Percentiles rank a stretch among this genome's conserved stretches.
Evolutionary conservation across 2,888 invertebrate species (phyloP).

Genomic region (Drosophila koepferae): DNA sequence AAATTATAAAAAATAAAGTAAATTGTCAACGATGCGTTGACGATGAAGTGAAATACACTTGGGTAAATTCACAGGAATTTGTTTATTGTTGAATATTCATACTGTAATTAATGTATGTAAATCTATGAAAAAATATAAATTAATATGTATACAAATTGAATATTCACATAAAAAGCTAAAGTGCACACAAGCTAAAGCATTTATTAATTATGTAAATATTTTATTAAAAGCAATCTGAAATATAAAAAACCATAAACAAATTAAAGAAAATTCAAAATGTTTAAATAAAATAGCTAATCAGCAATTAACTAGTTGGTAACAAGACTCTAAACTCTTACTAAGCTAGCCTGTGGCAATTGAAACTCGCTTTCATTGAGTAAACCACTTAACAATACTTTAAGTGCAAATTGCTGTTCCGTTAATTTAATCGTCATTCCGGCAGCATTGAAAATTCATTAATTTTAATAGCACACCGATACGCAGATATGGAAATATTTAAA

Average conservation of each 20-base stretch:
- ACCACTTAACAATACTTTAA: slow-evolving; percentile 16
- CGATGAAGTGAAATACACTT: neutral
- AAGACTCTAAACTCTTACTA: neutral
- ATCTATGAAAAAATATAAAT: neutral
- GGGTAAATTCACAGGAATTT: neutral
- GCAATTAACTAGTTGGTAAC: neutral
- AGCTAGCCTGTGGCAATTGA: neutral
- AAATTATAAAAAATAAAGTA: neutral
- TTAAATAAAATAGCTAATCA: too few species aligned
- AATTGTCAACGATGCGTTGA: neutral
- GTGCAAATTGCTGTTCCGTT: slow-evolving; percentile 41
- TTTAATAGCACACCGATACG: slow-evolving; percentile 14
- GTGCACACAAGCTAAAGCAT: neutral
- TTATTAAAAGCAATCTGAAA: neutral
- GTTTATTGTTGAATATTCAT: neutral
- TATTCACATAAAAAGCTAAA: neutral
- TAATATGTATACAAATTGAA: neutral
- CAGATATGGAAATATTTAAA: slow-evolving; percentile 22
- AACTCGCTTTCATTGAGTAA: neutral
- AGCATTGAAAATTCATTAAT: slow-evolving; percentile 50
- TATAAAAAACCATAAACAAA: too few species aligned
- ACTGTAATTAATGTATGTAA: neutral
- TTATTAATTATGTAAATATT: neutral
- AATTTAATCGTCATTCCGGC: slow-evolving; percentile 37
- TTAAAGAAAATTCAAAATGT: too few species aligned